phyloP scores from a whole-genome alignment of 2,888 invertebrate genomes.

The Criorhina ranunculi region DNA sequence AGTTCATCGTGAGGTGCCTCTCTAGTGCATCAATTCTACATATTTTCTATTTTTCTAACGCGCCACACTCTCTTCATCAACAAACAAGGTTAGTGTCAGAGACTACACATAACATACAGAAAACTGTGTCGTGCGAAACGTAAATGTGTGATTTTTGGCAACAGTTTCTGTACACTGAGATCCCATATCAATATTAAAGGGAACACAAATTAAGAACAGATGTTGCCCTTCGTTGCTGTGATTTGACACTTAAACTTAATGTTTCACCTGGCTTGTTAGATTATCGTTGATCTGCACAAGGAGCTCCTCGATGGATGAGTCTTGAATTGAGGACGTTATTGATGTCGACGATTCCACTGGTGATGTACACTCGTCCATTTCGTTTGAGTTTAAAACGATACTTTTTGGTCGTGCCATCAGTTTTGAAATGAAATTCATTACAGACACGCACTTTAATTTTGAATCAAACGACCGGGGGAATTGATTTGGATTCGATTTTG shows the following conservation, averaged over 20 bases:
- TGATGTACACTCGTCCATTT: constrained; percentile 57
- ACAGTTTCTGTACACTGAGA: constrained; percentile 28
- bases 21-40: constrained; percentile 35
- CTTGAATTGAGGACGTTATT: constrained; percentile 58
- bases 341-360: constrained; percentile 22
- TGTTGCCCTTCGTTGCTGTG: constrained; percentile 61
- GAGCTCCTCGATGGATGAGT: constrained; percentile 79
- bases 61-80: constrained; percentile 63
- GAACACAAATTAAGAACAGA: constrained; percentile 42
- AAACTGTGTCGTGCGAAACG: constrained; percentile 63
- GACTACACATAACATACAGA: constrained; percentile 41
- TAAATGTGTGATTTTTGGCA: constrained; percentile 69
- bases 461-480: constrained; percentile 55
- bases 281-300: constrained; percentile 81
- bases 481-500: constrained; percentile 39
- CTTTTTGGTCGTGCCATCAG: constrained; percentile 82
- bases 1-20: constrained; percentile 36
- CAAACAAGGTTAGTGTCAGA: constrained; percentile 82
- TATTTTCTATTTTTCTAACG: constrained; percentile 33
- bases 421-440: constrained; percentile 83
- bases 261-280: constrained; percentile 77
- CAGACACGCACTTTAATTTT: constrained; percentile 27
- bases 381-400: constrained; percentile 77
- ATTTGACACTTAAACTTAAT: constrained; percentile 39
- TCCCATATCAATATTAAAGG: constrained; percentile 51